Percentiles rank a stretch among this genome's conserved stretches.
phyloP scores from a whole-genome alignment of 1,140 invertebrate species.

The Condylostylus longicornis region DNA sequence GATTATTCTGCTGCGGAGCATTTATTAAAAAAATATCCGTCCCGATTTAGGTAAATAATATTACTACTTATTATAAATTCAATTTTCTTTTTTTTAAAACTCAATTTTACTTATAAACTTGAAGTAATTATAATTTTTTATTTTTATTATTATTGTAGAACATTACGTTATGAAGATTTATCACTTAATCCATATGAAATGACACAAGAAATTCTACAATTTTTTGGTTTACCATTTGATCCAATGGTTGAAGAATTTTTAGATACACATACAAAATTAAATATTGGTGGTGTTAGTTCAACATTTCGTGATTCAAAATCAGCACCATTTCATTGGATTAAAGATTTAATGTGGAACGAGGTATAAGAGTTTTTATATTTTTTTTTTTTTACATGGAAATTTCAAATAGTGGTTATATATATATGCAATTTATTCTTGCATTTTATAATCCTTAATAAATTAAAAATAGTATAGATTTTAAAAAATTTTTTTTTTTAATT shows the following conservation, averaged over 20 bases:
- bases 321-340: conserved; percentile 72
- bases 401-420: background rate
- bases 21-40: conserved; percentile 50
- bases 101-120: background rate
- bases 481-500: conserved; percentile 2
- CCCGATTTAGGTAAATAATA: conserved; percentile 48
- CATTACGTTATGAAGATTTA: conserved; percentile 70
- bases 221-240: conserved; percentile 59
- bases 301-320: conserved; percentile 68
- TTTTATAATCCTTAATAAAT: background rate
- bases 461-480: background rate
- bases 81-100: background rate
- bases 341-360: conserved; percentile 52
- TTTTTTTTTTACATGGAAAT: background rate
- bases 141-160: conserved; percentile 39
- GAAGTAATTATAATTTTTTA: background rate
- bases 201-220: conserved; percentile 56
- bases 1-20: conserved; percentile 61
- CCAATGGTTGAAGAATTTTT: conserved; percentile 53
- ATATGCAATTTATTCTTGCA: background rate
- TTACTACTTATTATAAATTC: too few relatives aligned
- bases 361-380: conserved; percentile 34
- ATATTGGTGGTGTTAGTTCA: conserved; percentile 65
- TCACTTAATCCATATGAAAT: conserved; percentile 56
- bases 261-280: conserved; percentile 61